Evolutionary conservation across 2,113 vertebrate species (phyloP).

Genomic region (Symphodus melops): DNA sequence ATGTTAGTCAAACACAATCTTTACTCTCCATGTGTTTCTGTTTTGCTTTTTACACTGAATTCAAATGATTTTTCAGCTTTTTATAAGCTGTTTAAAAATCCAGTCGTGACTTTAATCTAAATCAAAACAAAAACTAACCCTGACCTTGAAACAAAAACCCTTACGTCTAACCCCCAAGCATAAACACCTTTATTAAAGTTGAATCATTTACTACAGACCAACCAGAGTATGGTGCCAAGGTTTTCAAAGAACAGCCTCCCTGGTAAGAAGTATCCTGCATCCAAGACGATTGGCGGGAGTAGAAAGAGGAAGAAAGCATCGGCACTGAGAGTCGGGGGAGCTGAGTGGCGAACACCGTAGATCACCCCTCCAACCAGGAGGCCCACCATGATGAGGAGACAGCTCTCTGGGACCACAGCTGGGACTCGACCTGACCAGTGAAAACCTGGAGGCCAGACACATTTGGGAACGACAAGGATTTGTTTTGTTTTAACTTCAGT

Average conservation of each 20-base stretch:
- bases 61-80: too few species aligned
- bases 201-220: neutral
- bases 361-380: constrained; percentile 88
- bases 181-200: neutral
- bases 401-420: constrained; percentile 86
- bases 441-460: constrained; percentile 77
- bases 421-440: constrained; percentile 86
- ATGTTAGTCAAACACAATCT: neutral
- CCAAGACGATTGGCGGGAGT: constrained; percentile 86
- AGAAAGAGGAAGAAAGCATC: constrained; percentile 90
- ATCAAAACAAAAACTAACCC: too few species aligned
- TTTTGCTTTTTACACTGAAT: too few species aligned
- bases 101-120: too few species aligned
- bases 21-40: neutral
- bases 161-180: too few species aligned
- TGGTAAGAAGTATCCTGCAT: constrained; percentile 89
- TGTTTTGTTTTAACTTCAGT: neutral
- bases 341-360: constrained; percentile 83
- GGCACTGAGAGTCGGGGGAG: constrained; percentile 83
- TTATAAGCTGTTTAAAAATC: too few species aligned
- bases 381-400: constrained; percentile 87
- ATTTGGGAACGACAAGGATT: neutral
- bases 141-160: too few species aligned
- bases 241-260: constrained; percentile 87
- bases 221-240: constrained; percentile 80